Conservation (phyloP, 2,113 vertebrate genomes). For the Pyrgilauda ruficollis region DNA sequence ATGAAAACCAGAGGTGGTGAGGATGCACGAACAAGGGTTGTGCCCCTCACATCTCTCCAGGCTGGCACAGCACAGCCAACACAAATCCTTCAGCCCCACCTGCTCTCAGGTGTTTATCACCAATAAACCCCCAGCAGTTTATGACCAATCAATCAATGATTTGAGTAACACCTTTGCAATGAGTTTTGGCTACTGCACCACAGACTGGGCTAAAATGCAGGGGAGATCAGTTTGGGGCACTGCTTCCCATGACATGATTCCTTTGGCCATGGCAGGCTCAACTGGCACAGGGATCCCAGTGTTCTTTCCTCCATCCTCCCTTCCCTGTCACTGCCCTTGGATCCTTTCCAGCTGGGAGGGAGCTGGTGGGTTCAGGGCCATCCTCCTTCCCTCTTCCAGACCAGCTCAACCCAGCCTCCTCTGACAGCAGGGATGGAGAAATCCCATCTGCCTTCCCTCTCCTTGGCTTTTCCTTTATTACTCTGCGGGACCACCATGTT, state of each 20-base stretch:
- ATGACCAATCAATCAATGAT: not conserved
- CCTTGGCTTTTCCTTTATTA: not conserved
- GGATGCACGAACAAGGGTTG: not conserved
- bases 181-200: not conserved
- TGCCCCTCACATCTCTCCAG: accelerated
- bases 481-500: accelerated
- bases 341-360: not conserved
- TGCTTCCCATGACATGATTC: accelerated
- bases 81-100: not conserved
- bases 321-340: accelerated
- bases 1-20: not conserved
- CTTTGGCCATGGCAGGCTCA: accelerated
- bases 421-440: not conserved
- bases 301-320: accelerated
- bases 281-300: accelerated
- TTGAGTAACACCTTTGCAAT: accelerated
- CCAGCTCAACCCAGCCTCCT: not conserved
- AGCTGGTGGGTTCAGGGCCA: not conserved
- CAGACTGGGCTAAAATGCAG: not conserved
- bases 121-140: not conserved
- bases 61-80: not conserved
- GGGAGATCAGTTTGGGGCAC: not conserved
- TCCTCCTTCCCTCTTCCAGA: not conserved
- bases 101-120: not conserved
- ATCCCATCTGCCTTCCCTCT: not conserved